Evolutionary conservation across 1,140 invertebrate species (phyloP).

Genomic region (Zaprionus inermis): DNA sequence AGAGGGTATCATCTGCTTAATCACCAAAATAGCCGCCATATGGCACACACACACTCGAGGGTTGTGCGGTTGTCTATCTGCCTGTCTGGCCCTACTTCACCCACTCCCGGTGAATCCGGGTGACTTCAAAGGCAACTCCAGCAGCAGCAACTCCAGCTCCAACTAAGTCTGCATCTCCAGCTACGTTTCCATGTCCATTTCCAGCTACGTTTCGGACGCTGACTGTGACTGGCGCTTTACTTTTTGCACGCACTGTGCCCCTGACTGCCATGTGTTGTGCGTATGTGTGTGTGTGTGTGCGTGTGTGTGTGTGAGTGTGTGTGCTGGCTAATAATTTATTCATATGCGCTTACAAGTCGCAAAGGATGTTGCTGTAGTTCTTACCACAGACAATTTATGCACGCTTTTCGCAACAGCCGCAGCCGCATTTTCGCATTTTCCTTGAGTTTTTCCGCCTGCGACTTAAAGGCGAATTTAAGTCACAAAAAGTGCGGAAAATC

Average conservation of each 20-base stretch:
- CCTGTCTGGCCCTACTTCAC: background rate
- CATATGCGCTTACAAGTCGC: constrained; percentile 81
- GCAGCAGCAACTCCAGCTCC: background rate
- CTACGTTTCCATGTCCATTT: background rate
- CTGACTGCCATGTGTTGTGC: constrained; percentile 27
- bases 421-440: constrained; percentile 43
- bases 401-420: constrained; percentile 74
- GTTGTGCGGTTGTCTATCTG: too few species aligned
- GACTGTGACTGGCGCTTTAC: constrained; percentile 50
- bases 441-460: constrained; percentile 45
- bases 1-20: constrained; percentile 77
- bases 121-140: constrained; percentile 34
- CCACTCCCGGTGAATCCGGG: background rate
- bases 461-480: constrained; percentile 37
- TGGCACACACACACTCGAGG: constrained; percentile 53
- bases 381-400: constrained; percentile 83
- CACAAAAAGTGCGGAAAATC: constrained; percentile 10
- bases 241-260: constrained; percentile 70
- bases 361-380: constrained; percentile 46
- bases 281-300: constrained; percentile 24
- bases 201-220: background rate
- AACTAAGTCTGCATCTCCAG: constrained; percentile 18
- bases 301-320: constrained; percentile 25
- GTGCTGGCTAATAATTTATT: constrained; percentile 78
- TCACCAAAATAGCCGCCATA: constrained; percentile 83